Conservation (phyloP, 53 echinoderm and acorn worm genomes). For the Mesocentrotus franciscanus region DNA sequence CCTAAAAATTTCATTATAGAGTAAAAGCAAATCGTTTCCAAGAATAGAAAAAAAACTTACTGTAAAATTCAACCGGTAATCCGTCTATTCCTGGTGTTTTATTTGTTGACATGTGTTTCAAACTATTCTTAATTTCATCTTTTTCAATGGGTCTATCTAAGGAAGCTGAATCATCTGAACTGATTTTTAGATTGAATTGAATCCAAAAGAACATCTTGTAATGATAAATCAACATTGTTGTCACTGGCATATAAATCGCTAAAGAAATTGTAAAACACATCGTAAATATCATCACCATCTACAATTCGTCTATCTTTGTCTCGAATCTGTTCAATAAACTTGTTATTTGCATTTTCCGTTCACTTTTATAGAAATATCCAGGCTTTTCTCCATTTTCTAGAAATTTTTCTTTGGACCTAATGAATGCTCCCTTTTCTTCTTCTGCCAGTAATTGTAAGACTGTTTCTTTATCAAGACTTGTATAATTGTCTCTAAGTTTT, state of each 20-base stretch:
- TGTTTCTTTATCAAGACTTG: not conserved
- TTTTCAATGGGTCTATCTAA: conserved; percentile 14
- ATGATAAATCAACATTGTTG: not conserved
- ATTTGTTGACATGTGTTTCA: too few relatives aligned
- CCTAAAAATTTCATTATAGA: too few relatives aligned
- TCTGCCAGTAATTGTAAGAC: conserved; percentile 1
- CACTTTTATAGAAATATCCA: not conserved
- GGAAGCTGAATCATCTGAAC: not conserved
- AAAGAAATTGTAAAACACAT: conserved; percentile 53
- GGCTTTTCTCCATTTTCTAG: conserved; percentile 66
- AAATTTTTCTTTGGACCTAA: not conserved
- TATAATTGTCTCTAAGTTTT: conserved; percentile 11
- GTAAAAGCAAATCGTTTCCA: too few relatives aligned
- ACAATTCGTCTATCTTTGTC: not conserved
- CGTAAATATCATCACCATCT: not conserved
- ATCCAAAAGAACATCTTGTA: conserved; percentile 44
- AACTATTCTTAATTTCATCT: too few relatives aligned
- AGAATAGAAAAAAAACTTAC: too few relatives aligned
- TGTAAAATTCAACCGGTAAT: too few relatives aligned
- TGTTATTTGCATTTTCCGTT: not conserved
- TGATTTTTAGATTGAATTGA: not conserved
- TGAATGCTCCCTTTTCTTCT: conserved; percentile 53
- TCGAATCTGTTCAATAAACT: not conserved
- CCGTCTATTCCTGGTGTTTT: too few relatives aligned
- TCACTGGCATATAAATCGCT: conserved; percentile 26